A percentile compares a stretch with the other conserved stretches of the same genome.
These are phyloP conservation scores for Scomber japonicus DNA, from an alignment of 2,113 vertebrate species.

Conservation along the genomic window DNA sequence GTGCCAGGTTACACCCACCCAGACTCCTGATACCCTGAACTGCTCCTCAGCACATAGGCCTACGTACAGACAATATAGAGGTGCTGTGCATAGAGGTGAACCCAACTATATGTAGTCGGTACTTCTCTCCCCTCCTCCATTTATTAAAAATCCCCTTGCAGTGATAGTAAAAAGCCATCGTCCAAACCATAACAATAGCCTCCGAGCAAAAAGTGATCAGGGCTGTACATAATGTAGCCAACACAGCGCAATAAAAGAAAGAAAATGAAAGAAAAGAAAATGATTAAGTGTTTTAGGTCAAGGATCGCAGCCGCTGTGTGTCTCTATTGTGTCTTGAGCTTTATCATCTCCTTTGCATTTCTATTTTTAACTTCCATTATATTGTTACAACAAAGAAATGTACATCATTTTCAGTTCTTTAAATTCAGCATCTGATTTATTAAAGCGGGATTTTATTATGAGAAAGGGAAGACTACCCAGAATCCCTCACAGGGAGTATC, in stretches of 20 bases:
- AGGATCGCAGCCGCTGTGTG: conserved; percentile 26
- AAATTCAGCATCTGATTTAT: conserved; percentile 63
- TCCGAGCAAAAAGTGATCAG: neutral
- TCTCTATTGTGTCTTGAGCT: conserved; percentile 42
- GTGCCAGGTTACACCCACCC: too few relatives aligned
- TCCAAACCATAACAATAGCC: neutral
- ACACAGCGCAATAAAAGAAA: conserved; percentile 33
- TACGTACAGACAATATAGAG: too few relatives aligned
- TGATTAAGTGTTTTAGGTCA: conserved; percentile 40
- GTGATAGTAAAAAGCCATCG: neutral
- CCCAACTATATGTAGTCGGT: too few relatives aligned
- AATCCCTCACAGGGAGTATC: conserved; percentile 30
- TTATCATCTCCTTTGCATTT: conserved; percentile 41
- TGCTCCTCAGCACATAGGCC: too few relatives aligned
- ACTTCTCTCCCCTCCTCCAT: too few relatives aligned
- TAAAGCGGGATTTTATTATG: conserved; percentile 60
- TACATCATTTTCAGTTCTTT: conserved; percentile 58
- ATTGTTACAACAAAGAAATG: conserved; percentile 42
- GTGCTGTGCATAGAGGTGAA: too few relatives aligned
- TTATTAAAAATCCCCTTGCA: neutral
- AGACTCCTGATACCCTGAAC: too few relatives aligned
- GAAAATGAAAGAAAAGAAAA: neutral
- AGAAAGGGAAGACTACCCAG: conserved; percentile 56
- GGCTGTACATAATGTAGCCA: neutral
- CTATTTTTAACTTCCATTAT: conserved; percentile 34